Evolutionary conservation across 1,140 invertebrate genomes (phyloP).

Genomic region (Amphibalanus amphitrite): DNA sequence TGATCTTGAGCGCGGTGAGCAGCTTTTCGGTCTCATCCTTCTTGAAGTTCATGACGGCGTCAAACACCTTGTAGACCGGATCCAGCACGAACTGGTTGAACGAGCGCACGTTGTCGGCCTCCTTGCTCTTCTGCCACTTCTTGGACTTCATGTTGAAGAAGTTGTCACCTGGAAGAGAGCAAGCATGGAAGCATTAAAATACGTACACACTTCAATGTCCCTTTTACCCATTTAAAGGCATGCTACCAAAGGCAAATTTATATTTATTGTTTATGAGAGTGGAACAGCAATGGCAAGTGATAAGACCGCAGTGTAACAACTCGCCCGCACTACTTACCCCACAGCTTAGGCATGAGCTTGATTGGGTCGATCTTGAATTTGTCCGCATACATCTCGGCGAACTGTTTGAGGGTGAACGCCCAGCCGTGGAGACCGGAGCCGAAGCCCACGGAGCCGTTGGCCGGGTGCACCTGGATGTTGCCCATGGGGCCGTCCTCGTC

Average conservation of each 20-base stretch:
- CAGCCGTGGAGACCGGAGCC: constrained; percentile 98
- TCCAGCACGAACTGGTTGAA: constrained; percentile 98
- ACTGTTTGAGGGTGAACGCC: constrained; percentile 99
- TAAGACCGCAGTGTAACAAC: no score
- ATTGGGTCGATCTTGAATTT: constrained; percentile 96
- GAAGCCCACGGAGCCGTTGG: constrained; percentile 96
- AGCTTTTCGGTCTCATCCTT: constrained; percentile 82
- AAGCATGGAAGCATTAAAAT: no score
- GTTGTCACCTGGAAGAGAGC: constrained; percentile 83
- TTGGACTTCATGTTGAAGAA: constrained; percentile 96
- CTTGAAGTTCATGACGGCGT: constrained; percentile 94
- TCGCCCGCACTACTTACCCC: constrained; percentile 36
- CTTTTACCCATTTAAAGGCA: no score
- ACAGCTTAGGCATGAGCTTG: constrained; percentile 79
- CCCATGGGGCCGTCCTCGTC: constrained; percentile 97
- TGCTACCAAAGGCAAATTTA: no score
- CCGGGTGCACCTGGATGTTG: constrained; percentile 89
- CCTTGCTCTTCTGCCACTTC: constrained; percentile 89
- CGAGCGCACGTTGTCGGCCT: constrained; percentile 75
- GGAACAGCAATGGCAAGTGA: no score
- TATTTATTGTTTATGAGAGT: no score
- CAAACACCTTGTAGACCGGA: constrained; percentile 97
- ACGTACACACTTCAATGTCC: no score
- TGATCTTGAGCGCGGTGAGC: constrained; percentile 76
- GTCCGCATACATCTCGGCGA: constrained; percentile 95